Percentiles rank a stretch among this genome's conserved stretches.
Conservation (phyloP, 2,888 invertebrate genomes). For the Calliopum simillimum region DNA sequence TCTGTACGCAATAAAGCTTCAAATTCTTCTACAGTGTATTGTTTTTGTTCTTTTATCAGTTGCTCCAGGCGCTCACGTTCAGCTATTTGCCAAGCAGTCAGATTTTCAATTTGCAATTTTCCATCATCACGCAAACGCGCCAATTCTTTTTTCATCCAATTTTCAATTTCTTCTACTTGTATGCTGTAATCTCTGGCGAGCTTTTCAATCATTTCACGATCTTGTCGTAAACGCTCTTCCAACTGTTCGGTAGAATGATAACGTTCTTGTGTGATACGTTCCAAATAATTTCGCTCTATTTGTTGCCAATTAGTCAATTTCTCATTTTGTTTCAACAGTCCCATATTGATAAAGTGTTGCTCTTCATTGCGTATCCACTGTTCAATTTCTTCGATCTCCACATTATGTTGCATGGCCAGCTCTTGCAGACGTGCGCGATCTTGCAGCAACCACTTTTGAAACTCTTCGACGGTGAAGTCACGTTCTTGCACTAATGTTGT, state of each 20-base stretch:
- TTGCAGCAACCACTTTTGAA: conserved; percentile 60
- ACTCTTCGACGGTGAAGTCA: conserved; percentile 61
- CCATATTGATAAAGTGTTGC: conserved; percentile 59
- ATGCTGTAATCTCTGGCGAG: conserved; percentile 62
- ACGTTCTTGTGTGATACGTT: conserved; percentile 58
- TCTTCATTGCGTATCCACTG: conserved; percentile 61
- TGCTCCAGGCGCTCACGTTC: conserved; percentile 58
- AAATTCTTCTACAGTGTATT: conserved; percentile 61
- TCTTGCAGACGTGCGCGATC: conserved; percentile 58
- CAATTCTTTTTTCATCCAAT: conserved; percentile 62
- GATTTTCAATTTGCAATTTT: conserved; percentile 60
- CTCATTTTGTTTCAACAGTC: conserved; percentile 60
- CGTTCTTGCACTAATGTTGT: conserved; percentile 61
- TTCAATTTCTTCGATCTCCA: conserved; percentile 63
- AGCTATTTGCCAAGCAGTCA: conserved; percentile 61
- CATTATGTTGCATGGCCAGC: conserved; percentile 62
- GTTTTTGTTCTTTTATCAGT: conserved; percentile 57
- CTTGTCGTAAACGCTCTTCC: conserved; percentile 59
- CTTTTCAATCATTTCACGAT: conserved; percentile 59
- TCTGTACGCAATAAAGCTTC: conserved; percentile 57
- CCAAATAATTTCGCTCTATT: conserved; percentile 60
- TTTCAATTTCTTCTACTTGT: conserved; percentile 62
- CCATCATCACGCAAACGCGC: conserved; percentile 62
- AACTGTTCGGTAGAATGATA: conserved; percentile 63
- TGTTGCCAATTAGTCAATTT: conserved; percentile 63